Percentiles rank a stretch among this genome's conserved stretches.
Conservation (phyloP, 2,888 invertebrate genomes). For the Pseudanteris insignis region DNA sequence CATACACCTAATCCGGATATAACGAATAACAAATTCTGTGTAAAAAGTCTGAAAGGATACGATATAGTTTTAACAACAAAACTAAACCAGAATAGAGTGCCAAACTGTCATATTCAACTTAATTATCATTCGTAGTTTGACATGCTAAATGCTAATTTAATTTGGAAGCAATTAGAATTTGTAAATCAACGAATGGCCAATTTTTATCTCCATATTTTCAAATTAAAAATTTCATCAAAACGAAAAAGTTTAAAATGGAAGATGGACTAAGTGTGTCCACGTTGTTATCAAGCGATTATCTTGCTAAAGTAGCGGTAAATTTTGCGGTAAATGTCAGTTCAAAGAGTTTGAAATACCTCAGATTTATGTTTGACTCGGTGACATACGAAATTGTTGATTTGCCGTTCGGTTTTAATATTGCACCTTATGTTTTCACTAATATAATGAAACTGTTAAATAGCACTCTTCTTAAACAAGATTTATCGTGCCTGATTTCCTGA, state of each 20-base stretch:
- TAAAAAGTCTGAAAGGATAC: constrained; percentile 2
- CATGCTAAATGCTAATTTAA: background rate
- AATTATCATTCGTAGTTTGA: background rate
- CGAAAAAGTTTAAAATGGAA: constrained; percentile 11
- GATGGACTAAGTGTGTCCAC: constrained; percentile 4
- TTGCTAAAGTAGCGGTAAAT: constrained; percentile 19
- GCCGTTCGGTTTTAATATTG: constrained; percentile 38
- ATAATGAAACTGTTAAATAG: constrained; percentile 37
- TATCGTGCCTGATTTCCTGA: no score
- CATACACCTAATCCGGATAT: no score
- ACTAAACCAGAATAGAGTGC: background rate
- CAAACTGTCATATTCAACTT: background rate
- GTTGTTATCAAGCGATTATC: background rate
- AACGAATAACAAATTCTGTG: constrained; percentile 1
- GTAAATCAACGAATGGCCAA: background rate
- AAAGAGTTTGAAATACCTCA: constrained; percentile 22
- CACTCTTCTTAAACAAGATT: constrained; percentile 6
- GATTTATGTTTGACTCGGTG: constrained; percentile 33
- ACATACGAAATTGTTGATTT: constrained; percentile 37
- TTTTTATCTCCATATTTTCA: constrained; percentile 11
- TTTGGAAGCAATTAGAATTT: background rate
- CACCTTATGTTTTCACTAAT: constrained; percentile 12
- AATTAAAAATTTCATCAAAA: constrained; percentile 4
- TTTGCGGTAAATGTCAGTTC: constrained; percentile 20
- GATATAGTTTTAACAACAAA: background rate